These are phyloP conservation scores for Chromis chromis DNA, from an alignment of 2,797 vertebrate genomes.

Conservation along the genomic window DNA sequence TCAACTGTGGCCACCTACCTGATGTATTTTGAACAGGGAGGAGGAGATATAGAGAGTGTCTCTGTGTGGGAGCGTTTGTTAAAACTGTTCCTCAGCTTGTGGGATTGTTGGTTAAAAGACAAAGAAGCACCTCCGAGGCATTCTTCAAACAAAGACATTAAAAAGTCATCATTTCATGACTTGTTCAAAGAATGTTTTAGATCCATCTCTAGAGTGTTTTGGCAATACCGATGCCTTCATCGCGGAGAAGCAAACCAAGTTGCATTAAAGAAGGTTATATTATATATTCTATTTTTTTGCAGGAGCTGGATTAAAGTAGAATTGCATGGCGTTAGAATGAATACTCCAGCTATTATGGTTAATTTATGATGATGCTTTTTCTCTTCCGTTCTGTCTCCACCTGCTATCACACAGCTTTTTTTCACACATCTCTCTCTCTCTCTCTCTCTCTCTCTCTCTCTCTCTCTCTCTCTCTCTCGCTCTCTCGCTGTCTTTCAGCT, in stretches of 20 bases:
- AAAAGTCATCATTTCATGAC: constrained; percentile 41
- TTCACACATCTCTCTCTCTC: neutral
- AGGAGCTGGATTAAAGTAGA: constrained; percentile 31
- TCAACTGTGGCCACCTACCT: constrained; percentile 45
- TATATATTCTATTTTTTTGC: constrained; percentile 19
- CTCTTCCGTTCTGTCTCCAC: constrained; percentile 37
- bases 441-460: constrained; percentile 22
- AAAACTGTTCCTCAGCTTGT: constrained; percentile 45
- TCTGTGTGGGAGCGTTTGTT: constrained; percentile 59
- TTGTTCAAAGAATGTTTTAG: constrained; percentile 18
- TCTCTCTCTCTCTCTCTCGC: constrained; percentile 3
- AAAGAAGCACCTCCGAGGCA: constrained; percentile 22
- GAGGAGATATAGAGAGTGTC: constrained; percentile 34
- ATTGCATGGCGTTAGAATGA: constrained; percentile 39
- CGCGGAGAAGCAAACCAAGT: neutral
- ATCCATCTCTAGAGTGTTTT: constrained; percentile 38
- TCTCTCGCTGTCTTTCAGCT: constrained; percentile 52
- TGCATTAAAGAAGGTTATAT: constrained; percentile 10
- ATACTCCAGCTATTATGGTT: constrained; percentile 51
- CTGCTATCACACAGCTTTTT: constrained; percentile 45
- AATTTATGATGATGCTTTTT: constrained; percentile 68
- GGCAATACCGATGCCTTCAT: constrained; percentile 5
- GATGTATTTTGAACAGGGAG: constrained; percentile 42
- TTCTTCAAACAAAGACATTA: constrained; percentile 44
- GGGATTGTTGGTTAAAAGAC: constrained; percentile 60